A percentile compares a stretch with the other conserved stretches of the same genome.
phyloP scores from a whole-genome alignment of 2,113 vertebrate genomes.

The Orthonyx spaldingii region DNA sequence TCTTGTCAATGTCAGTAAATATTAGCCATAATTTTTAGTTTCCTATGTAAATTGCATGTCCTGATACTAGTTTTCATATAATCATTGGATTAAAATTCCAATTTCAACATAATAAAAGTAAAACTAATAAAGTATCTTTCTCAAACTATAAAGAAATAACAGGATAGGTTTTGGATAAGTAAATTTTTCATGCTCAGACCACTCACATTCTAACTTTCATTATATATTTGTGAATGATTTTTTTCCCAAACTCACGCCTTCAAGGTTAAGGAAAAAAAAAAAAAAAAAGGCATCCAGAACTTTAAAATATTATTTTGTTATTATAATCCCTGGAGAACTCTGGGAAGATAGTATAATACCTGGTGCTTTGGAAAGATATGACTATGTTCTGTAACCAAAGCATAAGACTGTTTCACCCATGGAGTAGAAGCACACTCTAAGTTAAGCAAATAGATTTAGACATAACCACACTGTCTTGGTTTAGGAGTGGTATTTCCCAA shows the following conservation, averaged over 20 bases:
- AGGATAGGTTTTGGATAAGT: background rate
- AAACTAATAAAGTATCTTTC: background rate
- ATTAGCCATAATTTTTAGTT: background rate
- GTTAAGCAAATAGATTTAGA: background rate
- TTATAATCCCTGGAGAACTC: background rate
- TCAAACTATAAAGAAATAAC: background rate
- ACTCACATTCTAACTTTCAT: background rate
- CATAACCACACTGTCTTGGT: background rate
- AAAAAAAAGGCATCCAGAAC: background rate
- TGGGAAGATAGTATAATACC: too few species aligned
- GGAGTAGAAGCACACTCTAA: background rate
- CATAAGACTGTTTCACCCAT: background rate
- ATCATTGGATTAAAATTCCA: background rate
- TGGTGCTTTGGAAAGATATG: background rate
- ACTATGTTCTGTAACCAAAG: background rate
- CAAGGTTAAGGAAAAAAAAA: background rate
- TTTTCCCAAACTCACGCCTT: background rate
- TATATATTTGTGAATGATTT: background rate
- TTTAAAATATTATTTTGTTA: background rate
- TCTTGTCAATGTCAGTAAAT: background rate
- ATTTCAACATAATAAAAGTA: background rate
- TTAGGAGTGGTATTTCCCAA: background rate
- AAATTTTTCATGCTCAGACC: background rate
- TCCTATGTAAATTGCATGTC: background rate
- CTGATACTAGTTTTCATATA: background rate